Conservation (phyloP, 2,888 invertebrate genomes). For the Seira ritae region DNA sequence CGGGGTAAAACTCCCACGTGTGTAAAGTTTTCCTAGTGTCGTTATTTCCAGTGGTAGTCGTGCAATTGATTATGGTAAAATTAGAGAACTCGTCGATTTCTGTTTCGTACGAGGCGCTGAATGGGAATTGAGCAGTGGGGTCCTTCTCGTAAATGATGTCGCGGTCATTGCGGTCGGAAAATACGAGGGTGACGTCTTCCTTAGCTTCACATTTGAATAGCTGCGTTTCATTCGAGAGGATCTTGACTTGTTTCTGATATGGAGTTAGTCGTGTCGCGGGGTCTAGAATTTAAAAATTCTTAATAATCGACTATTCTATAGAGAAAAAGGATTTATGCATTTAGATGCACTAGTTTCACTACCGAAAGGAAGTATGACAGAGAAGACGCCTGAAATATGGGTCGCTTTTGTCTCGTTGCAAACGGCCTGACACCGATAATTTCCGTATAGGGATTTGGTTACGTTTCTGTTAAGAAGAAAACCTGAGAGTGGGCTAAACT, state of each 20-base stretch:
- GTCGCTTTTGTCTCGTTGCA: conserved; percentile 29
- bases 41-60: conserved; percentile 28
- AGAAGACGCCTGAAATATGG: conserved; percentile 37
- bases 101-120: conserved; percentile 50
- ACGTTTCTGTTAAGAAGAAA: conserved; percentile 44
- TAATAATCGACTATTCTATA: background rate
- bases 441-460: conserved; percentile 46
- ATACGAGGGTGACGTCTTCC: conserved; percentile 59
- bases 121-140: conserved; percentile 54
- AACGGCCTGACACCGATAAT: conserved; percentile 50
- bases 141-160: conserved; percentile 40
- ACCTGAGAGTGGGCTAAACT: conserved; percentile 42
- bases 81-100: conserved; percentile 58
- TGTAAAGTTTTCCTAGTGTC: conserved; percentile 36
- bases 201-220: conserved; percentile 66
- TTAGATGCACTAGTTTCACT: too few relatives aligned
- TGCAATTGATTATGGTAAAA: conserved; percentile 65
- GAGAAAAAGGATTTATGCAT: background rate
- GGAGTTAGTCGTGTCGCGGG: conserved; percentile 58
- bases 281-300: conserved; percentile 27
- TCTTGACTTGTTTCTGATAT: conserved; percentile 64
- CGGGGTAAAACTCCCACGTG: conserved; percentile 65
- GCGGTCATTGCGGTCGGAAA: conserved; percentile 44
- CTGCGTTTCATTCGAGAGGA: conserved; percentile 62
- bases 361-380: conserved; percentile 42